Percentiles rank a stretch among this genome's conserved stretches.
phyloP scores from a whole-genome alignment of 2,797 vertebrate genomes.

The Oceanodroma leucorhoa region DNA sequence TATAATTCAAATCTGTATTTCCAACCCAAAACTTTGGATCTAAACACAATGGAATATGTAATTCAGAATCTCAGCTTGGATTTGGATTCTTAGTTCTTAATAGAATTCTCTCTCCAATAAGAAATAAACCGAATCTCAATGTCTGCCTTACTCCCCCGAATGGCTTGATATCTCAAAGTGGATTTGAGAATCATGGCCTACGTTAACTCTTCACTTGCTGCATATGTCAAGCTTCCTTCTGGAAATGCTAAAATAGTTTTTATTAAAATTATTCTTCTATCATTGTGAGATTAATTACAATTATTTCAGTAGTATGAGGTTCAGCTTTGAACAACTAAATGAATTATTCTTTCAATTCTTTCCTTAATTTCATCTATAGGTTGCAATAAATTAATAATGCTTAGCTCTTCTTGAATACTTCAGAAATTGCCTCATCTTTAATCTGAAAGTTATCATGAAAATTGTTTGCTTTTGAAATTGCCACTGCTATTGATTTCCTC shows the following conservation, averaged over 20 bases:
- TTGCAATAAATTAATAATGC: neutral
- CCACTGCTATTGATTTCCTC: neutral
- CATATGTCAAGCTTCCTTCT: neutral
- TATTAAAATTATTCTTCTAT: neutral
- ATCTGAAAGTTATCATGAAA: neutral
- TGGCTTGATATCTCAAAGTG: neutral
- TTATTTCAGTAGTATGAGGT: neutral
- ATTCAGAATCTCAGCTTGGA: neutral
- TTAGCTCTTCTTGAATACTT: neutral
- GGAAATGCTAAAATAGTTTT: neutral
- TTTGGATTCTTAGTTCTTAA: neutral
- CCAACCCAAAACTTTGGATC: neutral
- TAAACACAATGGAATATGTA: neutral
- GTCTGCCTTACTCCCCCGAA: neutral
- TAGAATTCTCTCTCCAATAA: neutral
- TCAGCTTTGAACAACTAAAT: neutral
- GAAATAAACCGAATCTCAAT: neutral
- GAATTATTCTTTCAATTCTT: neutral
- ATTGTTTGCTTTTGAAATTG: neutral
- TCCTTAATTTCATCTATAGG: neutral
- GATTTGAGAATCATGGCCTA: neutral
- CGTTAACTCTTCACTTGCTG: neutral
- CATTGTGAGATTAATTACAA: neutral
- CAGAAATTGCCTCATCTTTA: neutral
- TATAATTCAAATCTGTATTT: neutral